phyloP scores from a whole-genome alignment of 1,140 invertebrate species.

The Gryllus bimaculatus region DNA sequence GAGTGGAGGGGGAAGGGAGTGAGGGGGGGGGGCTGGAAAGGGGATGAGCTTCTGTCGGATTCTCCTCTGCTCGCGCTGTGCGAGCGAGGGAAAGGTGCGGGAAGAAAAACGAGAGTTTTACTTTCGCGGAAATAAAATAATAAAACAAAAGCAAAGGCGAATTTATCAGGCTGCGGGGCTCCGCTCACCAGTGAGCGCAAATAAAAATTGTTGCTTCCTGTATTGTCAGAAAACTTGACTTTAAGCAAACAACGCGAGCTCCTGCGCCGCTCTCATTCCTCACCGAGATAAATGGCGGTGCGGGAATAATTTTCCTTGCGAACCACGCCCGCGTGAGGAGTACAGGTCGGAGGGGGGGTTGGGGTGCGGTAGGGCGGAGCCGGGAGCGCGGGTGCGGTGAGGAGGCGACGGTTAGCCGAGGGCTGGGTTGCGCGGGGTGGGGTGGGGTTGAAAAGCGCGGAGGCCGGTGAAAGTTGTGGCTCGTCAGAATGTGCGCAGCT shows the following conservation, averaged over 20 bases:
- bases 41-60: neutral
- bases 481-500: too few species aligned
- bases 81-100: neutral
- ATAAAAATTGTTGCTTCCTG: constrained; percentile 5
- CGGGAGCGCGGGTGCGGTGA: too few species aligned
- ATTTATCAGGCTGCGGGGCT: neutral
- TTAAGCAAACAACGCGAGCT: neutral
- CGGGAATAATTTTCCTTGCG: neutral
- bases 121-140: neutral
- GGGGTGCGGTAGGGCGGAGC: too few species aligned
- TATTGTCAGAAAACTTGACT: neutral
- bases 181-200: neutral
- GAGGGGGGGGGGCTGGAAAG: too few species aligned
- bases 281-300: neutral
- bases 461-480: too few species aligned
- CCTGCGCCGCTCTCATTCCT: neutral
- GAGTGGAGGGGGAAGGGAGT: too few species aligned
- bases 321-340: neutral
- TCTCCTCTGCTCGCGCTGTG: neutral
- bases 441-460: too few species aligned
- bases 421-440: too few species aligned
- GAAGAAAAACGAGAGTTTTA: constrained; percentile 1
- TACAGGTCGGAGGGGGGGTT: too few species aligned
- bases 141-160: neutral
- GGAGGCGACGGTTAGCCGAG: too few species aligned